These are phyloP conservation scores for Drosophila diplacantha DNA, from an alignment of 2,888 invertebrate genomes.

Conservation along the genomic window DNA sequence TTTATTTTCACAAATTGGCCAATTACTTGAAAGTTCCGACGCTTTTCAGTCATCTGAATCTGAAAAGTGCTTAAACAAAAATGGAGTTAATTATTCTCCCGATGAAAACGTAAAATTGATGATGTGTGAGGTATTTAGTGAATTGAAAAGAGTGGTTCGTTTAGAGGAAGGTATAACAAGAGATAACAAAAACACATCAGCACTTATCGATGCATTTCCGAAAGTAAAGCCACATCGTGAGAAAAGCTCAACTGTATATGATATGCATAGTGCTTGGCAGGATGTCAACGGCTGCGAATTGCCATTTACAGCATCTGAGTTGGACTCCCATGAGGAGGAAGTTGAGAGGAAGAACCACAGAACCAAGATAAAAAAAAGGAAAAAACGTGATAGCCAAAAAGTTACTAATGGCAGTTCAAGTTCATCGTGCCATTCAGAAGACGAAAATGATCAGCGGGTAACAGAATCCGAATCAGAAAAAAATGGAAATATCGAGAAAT, in stretches of 20 bases:
- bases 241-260: constrained; percentile 70
- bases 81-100: constrained; percentile 79
- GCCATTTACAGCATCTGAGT: constrained; percentile 24
- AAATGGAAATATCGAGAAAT: neutral
- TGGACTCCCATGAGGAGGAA: constrained; percentile 17
- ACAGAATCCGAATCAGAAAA: constrained; percentile 11
- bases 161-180: constrained; percentile 39
- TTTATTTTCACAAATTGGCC: constrained; percentile 74
- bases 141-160: constrained; percentile 85
- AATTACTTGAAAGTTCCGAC: constrained; percentile 79
- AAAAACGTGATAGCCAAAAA: constrained; percentile 31
- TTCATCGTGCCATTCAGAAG: constrained; percentile 79
- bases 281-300: constrained; percentile 64
- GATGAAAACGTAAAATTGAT: constrained; percentile 85
- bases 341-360: neutral
- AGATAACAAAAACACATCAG: neutral
- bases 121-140: constrained; percentile 88
- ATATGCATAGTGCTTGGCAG: constrained; percentile 76
- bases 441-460: constrained; percentile 66
- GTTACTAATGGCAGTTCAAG: constrained; percentile 51
- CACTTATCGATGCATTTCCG: neutral
- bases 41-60: constrained; percentile 6
- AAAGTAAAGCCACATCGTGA: constrained; percentile 32
- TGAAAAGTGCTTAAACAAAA: neutral
- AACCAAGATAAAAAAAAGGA: constrained; percentile 48